Evolutionary conservation across 2,113 vertebrate species (phyloP), one percentile per base, ranked within the genome.

Genomic region (Oenanthe melanoleuca): DNA sequence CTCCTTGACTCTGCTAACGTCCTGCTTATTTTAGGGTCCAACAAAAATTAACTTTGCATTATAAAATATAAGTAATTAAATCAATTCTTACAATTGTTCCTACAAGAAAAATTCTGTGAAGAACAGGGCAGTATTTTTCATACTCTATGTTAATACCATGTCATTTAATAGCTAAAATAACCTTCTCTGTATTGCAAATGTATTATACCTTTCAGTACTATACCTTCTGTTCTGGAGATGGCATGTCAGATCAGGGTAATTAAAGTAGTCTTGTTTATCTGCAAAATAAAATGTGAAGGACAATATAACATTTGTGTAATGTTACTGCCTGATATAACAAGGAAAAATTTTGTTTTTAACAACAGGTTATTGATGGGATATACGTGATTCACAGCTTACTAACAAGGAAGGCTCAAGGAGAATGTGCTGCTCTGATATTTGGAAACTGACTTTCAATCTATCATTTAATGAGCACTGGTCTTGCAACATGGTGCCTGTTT

Each of bases 261-360:
- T 92, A 92, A 96, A 79, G 31, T 47, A 61, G 15, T 72, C 66
- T 87, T 91, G 33, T 92, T 95, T 93, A 64, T 80, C 53, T 78
- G 44, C 75, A 96, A 88, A 90, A 90, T 86, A 95, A 95, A 96
- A 63, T n/a, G 13, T 84, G 80, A 88, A 92, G 17, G 18, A 49
- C 31, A 34, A 13, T 88, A 56, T 61, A 71, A 31, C 20, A 53
- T 74, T 92, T 94, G 80, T 90, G 22, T 78, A 59, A 31, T 44
- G 13, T 12, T 24, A 85, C 15, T 74, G 23, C 33, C 55, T 80
- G 50, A 59, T 82, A 29, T 88, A 86, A 72, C 28, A 88, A 45
- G 47, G 26, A 88, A 63, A 84, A 67, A 4, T 37, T 85, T 65
- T 89, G 9, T 20, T 94, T 87, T 94, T 64, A 59, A 42, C 60